Evolutionary conservation across 2,797 vertebrate genomes (phyloP), one percentile per base, ranked within the genome.

Genomic region (Mallotus villosus): DNA sequence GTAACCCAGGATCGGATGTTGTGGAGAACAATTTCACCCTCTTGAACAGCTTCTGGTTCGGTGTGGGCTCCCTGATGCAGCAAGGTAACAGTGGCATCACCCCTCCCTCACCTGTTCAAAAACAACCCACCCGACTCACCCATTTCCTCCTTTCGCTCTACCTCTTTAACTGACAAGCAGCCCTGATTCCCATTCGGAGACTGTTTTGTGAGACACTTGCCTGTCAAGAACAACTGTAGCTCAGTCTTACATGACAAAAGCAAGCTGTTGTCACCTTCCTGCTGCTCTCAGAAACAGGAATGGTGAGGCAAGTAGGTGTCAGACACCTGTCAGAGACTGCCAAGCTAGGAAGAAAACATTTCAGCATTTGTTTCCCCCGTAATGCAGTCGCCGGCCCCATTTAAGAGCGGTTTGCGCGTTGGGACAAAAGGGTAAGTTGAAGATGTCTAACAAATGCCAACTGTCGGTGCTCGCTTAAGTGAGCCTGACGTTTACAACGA

Each of bases 21-120:
- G 96, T 99, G 76, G 97, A 99, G 84, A 99, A 99, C 87, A 99
- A 99, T 91, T 99, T 99, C 92, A 99, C 97, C 21, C 93, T 99
- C 14, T 84, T 99, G 24, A 99, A 99, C 93, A 99, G 97, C 90
- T 99, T 99, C 92, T 99, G 98, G 98, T 99, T 99, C 0, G 97
- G 97, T 69, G 96, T 99, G 64, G 97, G 98, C 49, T 97, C 97
- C 0, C 91, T 99, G 79, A 99, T 99, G 98, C 98, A 99, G 84
- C 98, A 96, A 95, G 95, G 95, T 95, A 89, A 0, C 24, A 57
- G 21, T 1, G 7, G 29, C 0, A 5, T 67, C 37, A 57, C 64
- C 68, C 34, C 73, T 8, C 9, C 63, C 34, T 41, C 76, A 4
- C 59, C 76, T 82, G 84, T 89, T 46, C 73, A 83, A 49, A 63